Percentiles rank a stretch among this genome's conserved stretches.
Conservation (phyloP, 2,797 vertebrate genomes). For the Darevskia mixta region DNA sequence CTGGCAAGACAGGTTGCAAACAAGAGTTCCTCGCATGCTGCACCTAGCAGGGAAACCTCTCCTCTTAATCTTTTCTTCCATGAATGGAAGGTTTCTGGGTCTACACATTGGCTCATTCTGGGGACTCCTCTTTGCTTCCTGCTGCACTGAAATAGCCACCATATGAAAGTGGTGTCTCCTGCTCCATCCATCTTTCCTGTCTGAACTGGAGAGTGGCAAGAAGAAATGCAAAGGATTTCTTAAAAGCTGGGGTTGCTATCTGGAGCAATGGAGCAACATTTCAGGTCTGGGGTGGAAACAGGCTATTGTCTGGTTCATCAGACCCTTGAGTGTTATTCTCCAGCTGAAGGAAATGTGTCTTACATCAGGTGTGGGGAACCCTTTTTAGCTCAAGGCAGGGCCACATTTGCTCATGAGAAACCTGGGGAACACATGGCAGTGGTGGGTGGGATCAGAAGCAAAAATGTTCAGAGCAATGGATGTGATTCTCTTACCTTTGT, state of each 20-base stretch:
- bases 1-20: not conserved
- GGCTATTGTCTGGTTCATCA: no score
- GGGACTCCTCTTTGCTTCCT: not conserved
- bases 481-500: no score
- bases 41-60: not conserved
- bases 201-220: not conserved
- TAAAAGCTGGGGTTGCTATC: not conserved
- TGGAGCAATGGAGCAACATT: not conserved
- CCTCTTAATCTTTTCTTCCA: not conserved
- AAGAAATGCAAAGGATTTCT: not conserved
- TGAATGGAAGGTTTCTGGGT: not conserved
- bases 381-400: no score
- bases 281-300: no score
- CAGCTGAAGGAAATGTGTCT: no score
- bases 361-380: no score
- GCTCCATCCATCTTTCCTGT: not conserved
- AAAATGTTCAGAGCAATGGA: no score
- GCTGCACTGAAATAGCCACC: not conserved
- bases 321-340: no score
- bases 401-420: no score
- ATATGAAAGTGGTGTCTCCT: not conserved
- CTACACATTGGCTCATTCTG: not conserved
- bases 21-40: not conserved
- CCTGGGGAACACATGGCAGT: no score
- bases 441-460: no score